These are phyloP conservation scores for Prunella strophiata DNA, from an alignment of 2,797 vertebrate species.

Conservation along the genomic window DNA sequence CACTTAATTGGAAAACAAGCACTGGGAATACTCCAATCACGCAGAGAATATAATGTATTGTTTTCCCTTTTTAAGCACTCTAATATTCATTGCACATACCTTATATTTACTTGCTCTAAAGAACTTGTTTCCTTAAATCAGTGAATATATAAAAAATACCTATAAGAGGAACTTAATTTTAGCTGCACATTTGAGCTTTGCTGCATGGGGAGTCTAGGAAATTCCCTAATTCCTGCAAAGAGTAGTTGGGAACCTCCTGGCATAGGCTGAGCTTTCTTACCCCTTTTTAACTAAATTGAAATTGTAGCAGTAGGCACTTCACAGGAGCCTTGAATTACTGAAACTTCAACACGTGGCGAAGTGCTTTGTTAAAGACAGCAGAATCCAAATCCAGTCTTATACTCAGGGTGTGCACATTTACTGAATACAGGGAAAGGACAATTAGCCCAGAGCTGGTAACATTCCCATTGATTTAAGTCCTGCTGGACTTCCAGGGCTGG, in stretches of 20 bases:
- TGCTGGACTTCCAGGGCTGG: neutral
- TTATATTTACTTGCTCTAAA: neutral
- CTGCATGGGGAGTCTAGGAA: neutral
- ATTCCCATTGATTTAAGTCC: neutral
- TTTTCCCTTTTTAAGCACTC: neutral
- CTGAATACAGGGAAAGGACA: neutral
- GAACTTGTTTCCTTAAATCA: slow-evolving; percentile 3
- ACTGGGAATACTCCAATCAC: slow-evolving; percentile 13
- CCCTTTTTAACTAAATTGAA: neutral
- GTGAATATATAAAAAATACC: neutral
- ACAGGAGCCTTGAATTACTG: neutral
- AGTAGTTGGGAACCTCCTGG: neutral
- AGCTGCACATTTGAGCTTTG: neutral
- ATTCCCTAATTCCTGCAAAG: neutral
- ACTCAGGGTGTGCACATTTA: neutral
- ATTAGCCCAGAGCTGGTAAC: neutral
- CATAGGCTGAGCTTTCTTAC: neutral
- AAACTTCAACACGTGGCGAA: neutral
- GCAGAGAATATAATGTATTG: neutral
- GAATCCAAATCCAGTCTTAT: neutral
- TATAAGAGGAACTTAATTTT: neutral
- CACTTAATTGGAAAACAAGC: slow-evolving; percentile 53
- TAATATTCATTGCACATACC: neutral
- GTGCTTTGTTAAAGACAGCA: neutral
- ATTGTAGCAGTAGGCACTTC: neutral